phyloP scores from a whole-genome alignment of 2,113 vertebrate genomes.

The Gobio gobio region DNA sequence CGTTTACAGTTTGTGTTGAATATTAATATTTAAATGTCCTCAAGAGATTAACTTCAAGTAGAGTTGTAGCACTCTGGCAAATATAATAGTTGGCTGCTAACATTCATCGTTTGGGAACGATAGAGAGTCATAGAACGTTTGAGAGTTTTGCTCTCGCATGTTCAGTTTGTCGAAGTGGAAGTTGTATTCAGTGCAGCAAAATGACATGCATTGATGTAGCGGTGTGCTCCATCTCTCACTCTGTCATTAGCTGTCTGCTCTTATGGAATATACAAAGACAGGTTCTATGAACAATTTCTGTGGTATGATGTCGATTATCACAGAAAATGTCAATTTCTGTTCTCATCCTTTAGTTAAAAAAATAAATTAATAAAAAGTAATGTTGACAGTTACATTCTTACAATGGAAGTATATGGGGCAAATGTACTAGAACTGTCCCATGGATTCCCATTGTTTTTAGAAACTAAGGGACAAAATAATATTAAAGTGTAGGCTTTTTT shows the following conservation, averaged over 20 bases:
- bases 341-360: not conserved
- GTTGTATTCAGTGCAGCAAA: not conserved
- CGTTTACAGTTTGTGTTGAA: slow-evolving; percentile 1
- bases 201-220: not conserved
- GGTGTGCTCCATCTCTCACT: not conserved
- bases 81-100: not conserved
- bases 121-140: not conserved
- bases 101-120: not conserved
- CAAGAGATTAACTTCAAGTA: not conserved
- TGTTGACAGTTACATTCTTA: not conserved
- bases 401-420: not conserved
- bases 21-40: slow-evolving; percentile 5
- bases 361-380: not conserved
- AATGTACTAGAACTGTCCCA: not conserved
- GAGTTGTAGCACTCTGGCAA: not conserved
- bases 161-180: not conserved
- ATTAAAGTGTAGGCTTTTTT: not conserved
- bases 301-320: not conserved
- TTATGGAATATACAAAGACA: not conserved
- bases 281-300: not conserved
- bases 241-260: slow-evolving; percentile 10
- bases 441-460: not conserved
- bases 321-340: not conserved
- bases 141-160: not conserved
- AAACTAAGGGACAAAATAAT: not conserved